A percentile compares a stretch with the other conserved stretches of the same genome.
These are phyloP conservation scores for Stegastes partitus DNA, from an alignment of 2,113 vertebrate species.

Conservation along the genomic window DNA sequence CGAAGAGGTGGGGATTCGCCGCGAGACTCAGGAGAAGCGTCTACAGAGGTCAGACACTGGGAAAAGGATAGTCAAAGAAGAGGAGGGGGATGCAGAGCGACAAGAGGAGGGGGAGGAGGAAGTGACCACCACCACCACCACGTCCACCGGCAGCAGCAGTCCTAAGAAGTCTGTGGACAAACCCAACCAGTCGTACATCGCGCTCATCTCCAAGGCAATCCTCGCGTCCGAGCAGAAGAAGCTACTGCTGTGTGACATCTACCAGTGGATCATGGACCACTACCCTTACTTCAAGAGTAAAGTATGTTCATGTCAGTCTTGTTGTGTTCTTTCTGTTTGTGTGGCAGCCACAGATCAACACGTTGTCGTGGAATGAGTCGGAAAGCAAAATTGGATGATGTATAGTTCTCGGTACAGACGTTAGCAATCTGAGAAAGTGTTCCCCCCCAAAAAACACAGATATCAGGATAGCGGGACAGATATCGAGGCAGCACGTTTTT, in stretches of 20 bases:
- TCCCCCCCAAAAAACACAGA: background rate
- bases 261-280: constrained; percentile 91
- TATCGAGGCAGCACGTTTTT: background rate
- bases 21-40: constrained; percentile 39
- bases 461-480: background rate
- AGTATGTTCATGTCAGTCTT: constrained; percentile 67
- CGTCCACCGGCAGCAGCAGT: constrained; percentile 10
- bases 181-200: constrained; percentile 88
- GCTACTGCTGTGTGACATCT: constrained; percentile 90
- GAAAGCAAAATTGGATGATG: background rate
- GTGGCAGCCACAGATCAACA: background rate
- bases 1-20: constrained; percentile 54
- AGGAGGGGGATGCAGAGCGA: constrained; percentile 54
- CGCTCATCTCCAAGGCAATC: constrained; percentile 89
- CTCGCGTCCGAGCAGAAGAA: constrained; percentile 88
- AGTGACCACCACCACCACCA: constrained; percentile 64
- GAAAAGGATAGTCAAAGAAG: constrained; percentile 49
- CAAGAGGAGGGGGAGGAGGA: constrained; percentile 61
- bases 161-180: constrained; percentile 74
- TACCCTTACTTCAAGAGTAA: constrained; percentile 91
- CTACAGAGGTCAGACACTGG: constrained; percentile 22
- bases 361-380: background rate
- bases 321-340: background rate
- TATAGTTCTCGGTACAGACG: background rate
- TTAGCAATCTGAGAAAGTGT: background rate